Base-by-base conservation (phyloP, 2,888 invertebrate species). In the Oscheius sp. region DNA sequence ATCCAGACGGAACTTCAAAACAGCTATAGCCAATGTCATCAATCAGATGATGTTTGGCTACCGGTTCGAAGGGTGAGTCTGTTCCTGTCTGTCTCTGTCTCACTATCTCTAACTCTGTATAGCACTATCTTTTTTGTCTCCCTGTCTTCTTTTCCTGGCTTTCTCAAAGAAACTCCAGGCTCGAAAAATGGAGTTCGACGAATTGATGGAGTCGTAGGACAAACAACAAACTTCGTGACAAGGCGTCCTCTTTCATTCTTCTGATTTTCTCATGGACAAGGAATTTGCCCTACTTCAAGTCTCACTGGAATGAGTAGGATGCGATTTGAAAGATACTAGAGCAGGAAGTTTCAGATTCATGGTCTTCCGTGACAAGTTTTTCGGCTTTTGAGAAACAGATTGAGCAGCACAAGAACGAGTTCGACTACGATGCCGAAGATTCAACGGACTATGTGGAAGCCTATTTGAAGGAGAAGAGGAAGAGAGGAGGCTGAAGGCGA, bases 31-130 rank as follows among this genome's bases (percentile, higher is more conserved):
- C 1, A 76, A 74, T 32, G 37, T 81, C 7, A 78, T 80, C 59
- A 80, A 80, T 60, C 79, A 79, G 47, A 33, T 79, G 29, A 42
- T 79, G 1, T 79, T 79, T 57, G 79, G 79, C 7, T 79, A 77
- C 53, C 75, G 79, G 32, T 81, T 81, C 58, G 63, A 71, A 21
- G 71, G 29, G 68, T 73, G 2, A 7, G 35, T 48, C 9, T 4
- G 29, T 7, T 53, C 29, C 53, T 42, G 42, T 7, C 42, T 42
- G 7, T 42, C 21, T 21, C 21, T 21, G 21, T 21, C 21, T 21
- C 3, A 3, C 53, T n/a, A 10, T n/a, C n/a, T 10, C n/a, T 2
- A 51, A 21, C 21, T 21, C 21, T 21, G 21, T 21, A 21, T 21
- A 21, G 21, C 21, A 21, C 21, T 21, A 21, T 21, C 21, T 21